Conservation (phyloP, 2,888 invertebrate species). For the Tetrapedia diversipes region DNA sequence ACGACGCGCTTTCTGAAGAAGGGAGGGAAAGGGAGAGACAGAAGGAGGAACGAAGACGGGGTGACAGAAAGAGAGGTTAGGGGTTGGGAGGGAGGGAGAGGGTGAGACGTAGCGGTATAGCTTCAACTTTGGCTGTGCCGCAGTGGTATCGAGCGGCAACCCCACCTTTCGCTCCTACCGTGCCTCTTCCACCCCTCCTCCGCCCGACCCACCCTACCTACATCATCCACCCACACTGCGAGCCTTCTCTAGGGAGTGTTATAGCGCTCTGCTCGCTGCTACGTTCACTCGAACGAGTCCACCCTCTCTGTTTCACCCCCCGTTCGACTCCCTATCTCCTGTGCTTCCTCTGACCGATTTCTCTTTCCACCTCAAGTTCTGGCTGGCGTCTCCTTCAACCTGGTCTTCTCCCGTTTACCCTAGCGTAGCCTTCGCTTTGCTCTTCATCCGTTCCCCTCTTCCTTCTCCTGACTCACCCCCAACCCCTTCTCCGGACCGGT, state of each 20-base stretch:
- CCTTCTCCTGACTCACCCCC: background rate
- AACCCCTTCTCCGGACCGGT: slow-evolving; percentile 23
- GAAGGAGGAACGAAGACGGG: slow-evolving; percentile 28
- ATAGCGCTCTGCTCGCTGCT: slow-evolving; percentile 68
- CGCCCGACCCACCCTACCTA: slow-evolving; percentile 62
- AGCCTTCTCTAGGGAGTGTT: slow-evolving; percentile 63
- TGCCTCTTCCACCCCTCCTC: slow-evolving; percentile 53
- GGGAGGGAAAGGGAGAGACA: slow-evolving; percentile 12
- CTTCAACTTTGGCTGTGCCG: slow-evolving; percentile 81
- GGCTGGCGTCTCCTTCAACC: slow-evolving; percentile 21
- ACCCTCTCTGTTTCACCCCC: slow-evolving; percentile 31
- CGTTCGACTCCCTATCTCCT: background rate
- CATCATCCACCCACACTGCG: slow-evolving; percentile 59
- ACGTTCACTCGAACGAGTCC: slow-evolving; percentile 65
- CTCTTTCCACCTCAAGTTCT: slow-evolving; percentile 32
- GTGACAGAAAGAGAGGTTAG: background rate
- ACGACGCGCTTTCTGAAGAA: slow-evolving; percentile 7
- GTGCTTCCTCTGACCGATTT: slow-evolving; percentile 34
- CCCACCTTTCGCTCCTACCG: slow-evolving; percentile 71
- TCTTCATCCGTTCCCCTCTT: background rate
- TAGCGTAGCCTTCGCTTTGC: slow-evolving; percentile 23
- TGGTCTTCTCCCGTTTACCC: slow-evolving; percentile 37
- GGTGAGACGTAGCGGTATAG: slow-evolving; percentile 65
- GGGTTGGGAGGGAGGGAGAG: slow-evolving; percentile 33
- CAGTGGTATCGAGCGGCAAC: slow-evolving; percentile 82